Percentiles rank a stretch among this genome's conserved stretches.
phyloP scores from a whole-genome alignment of 1,140 invertebrate species.

The honey bee (Apis mellifera) region DNA sequence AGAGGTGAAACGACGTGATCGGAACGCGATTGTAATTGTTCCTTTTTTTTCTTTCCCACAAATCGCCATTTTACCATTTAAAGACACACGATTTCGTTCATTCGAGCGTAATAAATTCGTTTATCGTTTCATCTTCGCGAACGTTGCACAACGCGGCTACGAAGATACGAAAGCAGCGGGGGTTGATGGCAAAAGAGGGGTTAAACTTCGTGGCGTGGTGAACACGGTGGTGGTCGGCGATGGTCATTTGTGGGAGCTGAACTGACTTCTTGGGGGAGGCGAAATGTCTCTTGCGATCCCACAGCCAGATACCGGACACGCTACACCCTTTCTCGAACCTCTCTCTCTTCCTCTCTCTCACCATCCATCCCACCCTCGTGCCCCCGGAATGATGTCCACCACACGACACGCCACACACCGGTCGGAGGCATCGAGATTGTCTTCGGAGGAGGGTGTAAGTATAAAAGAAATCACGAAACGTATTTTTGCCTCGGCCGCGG shows the following conservation, averaged over 20 bases:
- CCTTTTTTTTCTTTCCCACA: not conserved
- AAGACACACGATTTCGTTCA: constrained; percentile 41
- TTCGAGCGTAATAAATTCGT: constrained; percentile 69
- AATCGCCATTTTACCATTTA: constrained; percentile 25
- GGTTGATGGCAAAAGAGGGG: constrained; percentile 49
- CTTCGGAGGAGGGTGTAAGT: constrained; percentile 55
- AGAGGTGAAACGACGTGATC: not conserved
- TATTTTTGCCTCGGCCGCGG: constrained; percentile 63
- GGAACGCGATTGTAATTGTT: not conserved
- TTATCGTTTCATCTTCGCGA: constrained; percentile 73
- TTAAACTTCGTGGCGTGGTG: constrained; percentile 52
- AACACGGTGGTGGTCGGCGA: constrained; percentile 66
- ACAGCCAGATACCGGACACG: constrained; percentile 79
- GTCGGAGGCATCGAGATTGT: constrained; percentile 70
- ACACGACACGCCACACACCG: constrained; percentile 67
- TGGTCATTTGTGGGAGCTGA: constrained; percentile 79
- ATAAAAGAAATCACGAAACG: constrained; percentile 63
- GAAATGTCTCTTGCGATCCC: constrained; percentile 81
- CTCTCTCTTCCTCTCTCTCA: too few species aligned
- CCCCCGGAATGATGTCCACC: constrained; percentile 72
- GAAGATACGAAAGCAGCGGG: constrained; percentile 65
- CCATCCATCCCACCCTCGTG: not conserved
- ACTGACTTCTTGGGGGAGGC: constrained; percentile 67
- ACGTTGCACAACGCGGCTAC: constrained; percentile 57
- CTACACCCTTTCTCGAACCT: constrained; percentile 68